These are phyloP conservation scores for Pristionchus arcanus DNA, from an alignment of 2,888 invertebrate genomes.

Conservation along the genomic window DNA sequence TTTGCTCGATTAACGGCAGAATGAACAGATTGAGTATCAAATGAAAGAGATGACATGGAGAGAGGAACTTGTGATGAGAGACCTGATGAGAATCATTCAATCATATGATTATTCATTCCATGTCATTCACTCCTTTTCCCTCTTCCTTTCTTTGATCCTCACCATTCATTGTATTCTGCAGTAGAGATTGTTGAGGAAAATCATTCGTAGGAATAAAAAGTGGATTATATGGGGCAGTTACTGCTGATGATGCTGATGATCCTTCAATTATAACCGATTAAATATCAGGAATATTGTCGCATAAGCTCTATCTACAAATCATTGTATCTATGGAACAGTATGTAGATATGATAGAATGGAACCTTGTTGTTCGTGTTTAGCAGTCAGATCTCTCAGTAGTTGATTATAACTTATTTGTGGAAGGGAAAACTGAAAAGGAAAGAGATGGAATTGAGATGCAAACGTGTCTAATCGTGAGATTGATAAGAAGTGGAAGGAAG, in stretches of 20 bases:
- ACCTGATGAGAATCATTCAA: conserved; percentile 15
- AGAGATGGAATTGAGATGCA: conserved; percentile 3
- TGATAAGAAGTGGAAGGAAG: conserved; percentile 3
- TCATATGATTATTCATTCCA: conserved; percentile 4
- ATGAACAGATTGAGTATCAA: conserved; percentile 29
- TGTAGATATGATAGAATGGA: too few relatives aligned
- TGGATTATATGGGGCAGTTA: neutral
- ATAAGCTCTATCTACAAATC: neutral
- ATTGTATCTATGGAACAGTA: neutral
- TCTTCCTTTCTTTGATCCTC: neutral
- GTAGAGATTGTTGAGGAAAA: neutral
- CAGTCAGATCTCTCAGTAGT: neutral
- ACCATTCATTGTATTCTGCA: neutral
- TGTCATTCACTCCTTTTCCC: neutral
- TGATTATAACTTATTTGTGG: conserved; percentile 10
- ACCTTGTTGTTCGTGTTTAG: neutral
- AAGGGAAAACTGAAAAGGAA: conserved; percentile 3
- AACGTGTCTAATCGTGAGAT: neutral
- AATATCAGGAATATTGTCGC: neutral
- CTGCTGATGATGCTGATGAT: neutral
- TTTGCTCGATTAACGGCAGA: conserved; percentile 5
- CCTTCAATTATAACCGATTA: neutral
- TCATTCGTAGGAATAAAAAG: neutral
- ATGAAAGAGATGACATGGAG: neutral
- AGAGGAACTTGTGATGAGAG: neutral